phyloP scores from a whole-genome alignment of 1,140 invertebrate genomes.

The Orussus abietinus region DNA sequence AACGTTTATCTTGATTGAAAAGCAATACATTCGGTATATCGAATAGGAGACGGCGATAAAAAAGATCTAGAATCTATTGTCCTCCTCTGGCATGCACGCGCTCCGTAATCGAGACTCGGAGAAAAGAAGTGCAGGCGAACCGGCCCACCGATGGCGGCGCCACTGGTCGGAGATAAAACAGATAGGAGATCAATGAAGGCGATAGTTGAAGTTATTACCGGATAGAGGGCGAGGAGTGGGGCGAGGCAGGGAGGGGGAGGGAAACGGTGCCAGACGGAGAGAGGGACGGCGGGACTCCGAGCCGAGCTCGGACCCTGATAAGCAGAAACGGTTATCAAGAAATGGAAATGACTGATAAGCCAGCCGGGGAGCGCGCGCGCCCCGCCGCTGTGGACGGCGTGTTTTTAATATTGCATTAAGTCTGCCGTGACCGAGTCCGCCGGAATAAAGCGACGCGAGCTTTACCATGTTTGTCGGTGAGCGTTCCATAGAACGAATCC shows the following conservation, averaged over 20 bases:
- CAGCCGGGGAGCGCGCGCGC: conserved; percentile 12
- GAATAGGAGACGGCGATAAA: no score
- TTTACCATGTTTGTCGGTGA: background rate
- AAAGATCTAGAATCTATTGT: no score
- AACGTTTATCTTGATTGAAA: no score
- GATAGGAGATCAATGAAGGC: conserved; percentile 53
- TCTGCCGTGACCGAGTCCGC: no score
- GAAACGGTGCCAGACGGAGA: conserved; percentile 3
- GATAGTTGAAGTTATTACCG: conserved; percentile 54
- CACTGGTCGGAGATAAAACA: conserved; percentile 52
- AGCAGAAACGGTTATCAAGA: conserved; percentile 55
- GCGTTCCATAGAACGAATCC: no score
- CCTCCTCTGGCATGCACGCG: no score
- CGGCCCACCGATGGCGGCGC: conserved; percentile 34
- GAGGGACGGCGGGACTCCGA: conserved; percentile 7
- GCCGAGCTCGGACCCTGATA: conserved; percentile 42
- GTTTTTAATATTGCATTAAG: conserved; percentile 28
- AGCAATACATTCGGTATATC: no score
- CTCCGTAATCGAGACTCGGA: no score
- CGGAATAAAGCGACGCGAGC: no score
- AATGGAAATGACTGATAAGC: conserved; percentile 55
- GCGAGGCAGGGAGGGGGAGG: conserved; percentile 7
- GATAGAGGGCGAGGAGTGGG: conserved; percentile 44
- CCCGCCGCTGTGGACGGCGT: conserved; percentile 19
- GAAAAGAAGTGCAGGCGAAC: conserved; percentile 11